Base-by-base conservation (phyloP, 2,888 invertebrate genomes). In the Pandemis heparana region DNA sequence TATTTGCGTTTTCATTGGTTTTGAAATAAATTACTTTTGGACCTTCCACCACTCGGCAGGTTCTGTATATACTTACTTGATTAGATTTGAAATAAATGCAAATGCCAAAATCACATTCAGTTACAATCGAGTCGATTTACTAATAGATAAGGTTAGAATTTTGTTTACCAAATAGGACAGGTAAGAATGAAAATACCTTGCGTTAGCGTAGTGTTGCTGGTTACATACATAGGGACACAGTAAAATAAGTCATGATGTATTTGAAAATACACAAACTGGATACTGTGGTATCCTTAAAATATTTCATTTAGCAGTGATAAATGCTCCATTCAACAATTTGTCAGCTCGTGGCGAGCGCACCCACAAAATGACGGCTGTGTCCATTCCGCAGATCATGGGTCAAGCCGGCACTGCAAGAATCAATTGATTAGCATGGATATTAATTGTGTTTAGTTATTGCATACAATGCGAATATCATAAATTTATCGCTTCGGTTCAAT, bases 341-440 rank as follows among this genome's bases (percentile, higher is more conserved):
- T 64, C 14, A 5, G 56, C 18, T 43, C 67, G 66, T 66, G 68
- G 66, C 56, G 43, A 63, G 61, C 65, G 56, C 74, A 62, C 60
- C 75, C 53, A 71, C 14, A 46, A 53, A 68, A 64, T 68, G 43
- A 65, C 61, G 46, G 61, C 79, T 77, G 78, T 81, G 81, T 82
- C 77, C 71, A 77, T 79, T 79, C 76, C 75, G 74, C 78, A 79
- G 75, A 81, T 80, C 87, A 84, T 70, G 84, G 90, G 88, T 89
- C 87, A 86, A 80, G 75, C 77, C 79, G 81, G 82, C 18, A 90
- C 87, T 85, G 83, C 88, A 79, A 83, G 81, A 87, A 85, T 87
- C 83, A 85, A 88, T 89, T 87, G 85, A 92, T 89, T 89, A 89
- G 82, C 80, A 84, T 84, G 82, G 80, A 83, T 86, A 89, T 89